A percentile compares a stretch with the other conserved stretches of the same genome.
Evolutionary conservation across 2,797 vertebrate genomes (phyloP).

Genomic region (Manis pentadactyla): DNA sequence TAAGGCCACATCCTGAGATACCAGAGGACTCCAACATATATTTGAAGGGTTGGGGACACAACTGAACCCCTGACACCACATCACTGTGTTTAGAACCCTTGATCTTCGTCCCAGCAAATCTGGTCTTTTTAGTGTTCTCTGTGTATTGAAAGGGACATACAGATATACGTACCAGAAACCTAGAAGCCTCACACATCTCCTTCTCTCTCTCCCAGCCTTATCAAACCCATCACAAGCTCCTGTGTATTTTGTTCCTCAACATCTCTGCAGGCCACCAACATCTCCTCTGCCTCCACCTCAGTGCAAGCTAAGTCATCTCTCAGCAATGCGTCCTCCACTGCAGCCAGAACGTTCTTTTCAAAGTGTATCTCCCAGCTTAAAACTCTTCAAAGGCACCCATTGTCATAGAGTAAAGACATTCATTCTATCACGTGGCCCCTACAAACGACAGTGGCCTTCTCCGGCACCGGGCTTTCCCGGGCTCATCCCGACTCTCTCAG

Average conservation of each 20-base stretch:
- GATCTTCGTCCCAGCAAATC: neutral
- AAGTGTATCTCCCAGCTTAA: neutral
- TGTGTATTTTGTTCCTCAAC: neutral
- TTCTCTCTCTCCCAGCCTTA: neutral
- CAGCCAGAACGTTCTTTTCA: neutral
- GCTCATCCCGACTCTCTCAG: neutral
- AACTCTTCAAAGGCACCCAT: accelerated
- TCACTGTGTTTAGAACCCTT: neutral
- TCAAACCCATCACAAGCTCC: neutral
- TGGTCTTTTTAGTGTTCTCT: neutral
- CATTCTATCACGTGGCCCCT: neutral
- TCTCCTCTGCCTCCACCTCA: neutral
- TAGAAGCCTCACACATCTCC: neutral
- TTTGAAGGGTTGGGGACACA: neutral
- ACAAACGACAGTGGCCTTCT: neutral
- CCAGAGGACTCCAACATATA: neutral
- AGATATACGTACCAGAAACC: neutral
- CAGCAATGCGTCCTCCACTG: neutral
- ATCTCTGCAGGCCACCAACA: neutral
- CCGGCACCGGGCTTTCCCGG: neutral
- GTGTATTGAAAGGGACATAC: neutral
- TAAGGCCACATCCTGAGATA: neutral
- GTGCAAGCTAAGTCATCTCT: neutral
- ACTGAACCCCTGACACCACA: no score
- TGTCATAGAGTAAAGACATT: neutral